These are phyloP conservation scores for Morpho deidamia DNA, from an alignment of 2,888 invertebrate species.

Conservation along the genomic window DNA sequence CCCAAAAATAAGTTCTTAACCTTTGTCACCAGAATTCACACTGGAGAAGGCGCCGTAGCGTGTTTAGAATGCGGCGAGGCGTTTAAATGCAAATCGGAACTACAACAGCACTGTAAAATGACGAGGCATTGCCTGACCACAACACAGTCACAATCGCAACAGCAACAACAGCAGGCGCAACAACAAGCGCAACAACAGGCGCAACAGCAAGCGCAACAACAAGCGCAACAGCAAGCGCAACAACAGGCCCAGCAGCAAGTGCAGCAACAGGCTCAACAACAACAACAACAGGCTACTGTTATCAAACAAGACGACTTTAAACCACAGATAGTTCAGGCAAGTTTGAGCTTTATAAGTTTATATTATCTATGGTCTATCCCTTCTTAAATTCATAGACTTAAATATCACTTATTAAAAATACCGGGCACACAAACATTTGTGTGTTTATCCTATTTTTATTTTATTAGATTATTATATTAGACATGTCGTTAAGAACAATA, in stretches of 20 bases:
- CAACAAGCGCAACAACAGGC: conserved; percentile 45
- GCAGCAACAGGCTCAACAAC: conserved; percentile 51
- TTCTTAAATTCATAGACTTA: too few species aligned
- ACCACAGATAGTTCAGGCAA: conserved; percentile 75
- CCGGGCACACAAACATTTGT: too few species aligned
- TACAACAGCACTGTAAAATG: conserved; percentile 82
- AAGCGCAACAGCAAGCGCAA: conserved; percentile 54
- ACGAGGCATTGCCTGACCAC: conserved; percentile 62
- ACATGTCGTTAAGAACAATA: conserved; percentile 48
- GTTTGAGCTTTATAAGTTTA: background rate
- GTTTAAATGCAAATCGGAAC: conserved; percentile 83
- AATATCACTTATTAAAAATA: too few species aligned
- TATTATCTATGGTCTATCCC: background rate
- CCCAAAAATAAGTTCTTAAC: background rate
- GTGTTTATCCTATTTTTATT: too few species aligned
- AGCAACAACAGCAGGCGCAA: conserved; percentile 55
- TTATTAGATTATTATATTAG: too few species aligned
- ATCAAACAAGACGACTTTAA: conserved; percentile 73
- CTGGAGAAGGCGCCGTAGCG: conserved; percentile 85
- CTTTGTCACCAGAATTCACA: conserved; percentile 78
- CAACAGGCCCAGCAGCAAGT: conserved; percentile 49
- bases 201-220: conserved; percentile 51
- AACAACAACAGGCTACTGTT: conserved; percentile 64
- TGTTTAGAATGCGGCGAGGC: conserved; percentile 88
- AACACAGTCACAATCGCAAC: conserved; percentile 41